A percentile compares a stretch with the other conserved stretches of the same genome.
These are phyloP conservation scores for Sesamia inferens DNA, from an alignment of 2,888 invertebrate genomes.

Conservation along the genomic window DNA sequence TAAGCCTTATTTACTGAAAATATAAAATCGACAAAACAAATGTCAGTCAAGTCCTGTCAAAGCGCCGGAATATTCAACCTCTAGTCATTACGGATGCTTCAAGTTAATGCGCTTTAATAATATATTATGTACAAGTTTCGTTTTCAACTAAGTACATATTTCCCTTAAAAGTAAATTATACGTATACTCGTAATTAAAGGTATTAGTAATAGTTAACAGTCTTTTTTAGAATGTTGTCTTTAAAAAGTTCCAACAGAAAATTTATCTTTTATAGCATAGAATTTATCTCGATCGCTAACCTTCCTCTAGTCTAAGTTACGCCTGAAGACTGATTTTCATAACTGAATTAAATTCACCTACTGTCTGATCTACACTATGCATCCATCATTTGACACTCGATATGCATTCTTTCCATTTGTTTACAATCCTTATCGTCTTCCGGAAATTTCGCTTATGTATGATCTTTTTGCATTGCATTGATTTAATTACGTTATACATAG, in stretches of 20 bases:
- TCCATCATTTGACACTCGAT: slow-evolving; percentile 57
- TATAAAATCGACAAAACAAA: no score
- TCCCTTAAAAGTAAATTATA: no score
- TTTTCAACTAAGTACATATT: no score
- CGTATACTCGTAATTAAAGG: no score
- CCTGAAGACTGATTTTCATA: neutral
- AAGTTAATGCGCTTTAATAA: no score
- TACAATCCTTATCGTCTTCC: slow-evolving; percentile 63
- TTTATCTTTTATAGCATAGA: neutral
- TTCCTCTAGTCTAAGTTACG: neutral
- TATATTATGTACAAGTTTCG: no score
- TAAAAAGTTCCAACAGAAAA: neutral
- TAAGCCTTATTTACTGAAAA: no score
- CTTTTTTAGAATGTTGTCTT: neutral
- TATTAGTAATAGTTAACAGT: no score
- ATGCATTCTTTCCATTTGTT: slow-evolving; percentile 62
- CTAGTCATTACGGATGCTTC: no score
- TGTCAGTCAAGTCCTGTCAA: no score
- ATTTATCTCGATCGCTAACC: neutral
- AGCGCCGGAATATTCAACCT: no score
- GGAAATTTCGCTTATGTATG: slow-evolving; percentile 49
- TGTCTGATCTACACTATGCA: slow-evolving; percentile 33
- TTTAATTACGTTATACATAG: neutral
- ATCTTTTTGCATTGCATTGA: slow-evolving; percentile 11
- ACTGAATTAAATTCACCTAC: slow-evolving; percentile 5